Conservation (phyloP, 2,888 invertebrate genomes). For the Neoascia interrupta region DNA sequence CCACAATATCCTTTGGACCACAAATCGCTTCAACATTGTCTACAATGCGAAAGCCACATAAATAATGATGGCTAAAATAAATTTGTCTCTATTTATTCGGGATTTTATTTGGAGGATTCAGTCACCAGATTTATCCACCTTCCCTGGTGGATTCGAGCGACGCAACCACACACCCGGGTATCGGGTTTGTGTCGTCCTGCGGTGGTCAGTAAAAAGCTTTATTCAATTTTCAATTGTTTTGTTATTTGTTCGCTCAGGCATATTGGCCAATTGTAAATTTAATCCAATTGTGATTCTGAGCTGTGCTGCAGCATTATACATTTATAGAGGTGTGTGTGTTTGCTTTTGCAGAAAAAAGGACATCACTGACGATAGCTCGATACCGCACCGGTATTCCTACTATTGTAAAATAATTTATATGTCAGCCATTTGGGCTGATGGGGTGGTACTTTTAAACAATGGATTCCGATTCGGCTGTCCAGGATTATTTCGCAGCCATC, state of each 20-base stretch:
- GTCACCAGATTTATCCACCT: constrained; percentile 69
- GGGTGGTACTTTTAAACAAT: constrained; percentile 59
- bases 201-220: constrained; percentile 70
- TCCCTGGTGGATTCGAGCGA: constrained; percentile 25
- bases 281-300: constrained; percentile 66
- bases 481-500: constrained; percentile 66
- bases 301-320: not conserved
- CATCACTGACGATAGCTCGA: constrained; percentile 54
- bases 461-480: constrained; percentile 57
- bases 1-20: constrained; percentile 7
- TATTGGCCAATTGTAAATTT: constrained; percentile 72
- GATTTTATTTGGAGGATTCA: constrained; percentile 68
- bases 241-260: constrained; percentile 72
- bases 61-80: constrained; percentile 69
- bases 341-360: constrained; percentile 37
- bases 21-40: constrained; percentile 69
- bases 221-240: constrained; percentile 72
- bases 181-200: constrained; percentile 43
- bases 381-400: constrained; percentile 49
- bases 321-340: not conserved
- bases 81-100: constrained; percentile 69
- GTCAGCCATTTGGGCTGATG: constrained; percentile 14
- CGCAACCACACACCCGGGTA: constrained; percentile 7
- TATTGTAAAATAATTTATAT: constrained; percentile 67
- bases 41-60: constrained; percentile 67